Conservation (phyloP, 1,140 invertebrate genomes). For the Drosophila nebulosa region DNA sequence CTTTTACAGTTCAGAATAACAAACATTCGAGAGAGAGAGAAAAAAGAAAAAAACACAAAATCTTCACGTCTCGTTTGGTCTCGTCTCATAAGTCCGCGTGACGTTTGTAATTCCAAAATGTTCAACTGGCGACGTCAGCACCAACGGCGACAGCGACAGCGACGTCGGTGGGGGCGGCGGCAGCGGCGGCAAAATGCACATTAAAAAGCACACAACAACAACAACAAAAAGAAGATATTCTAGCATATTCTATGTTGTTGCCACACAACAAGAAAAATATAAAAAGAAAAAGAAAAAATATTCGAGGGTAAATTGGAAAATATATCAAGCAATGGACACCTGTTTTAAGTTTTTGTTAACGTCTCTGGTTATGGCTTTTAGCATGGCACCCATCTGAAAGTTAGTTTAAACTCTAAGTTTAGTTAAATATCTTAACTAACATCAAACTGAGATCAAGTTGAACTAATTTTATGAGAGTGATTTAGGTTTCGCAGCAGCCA, state of each 20-base stretch:
- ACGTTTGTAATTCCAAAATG: constrained; percentile 56
- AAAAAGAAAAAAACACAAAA: too few species aligned
- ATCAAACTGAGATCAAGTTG: too few species aligned
- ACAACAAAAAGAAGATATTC: constrained; percentile 13
- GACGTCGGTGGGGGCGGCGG: too few species aligned
- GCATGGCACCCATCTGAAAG: too few species aligned
- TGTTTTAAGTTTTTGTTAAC: too few species aligned
- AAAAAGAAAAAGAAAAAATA: constrained; percentile 9
- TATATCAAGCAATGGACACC: neutral
- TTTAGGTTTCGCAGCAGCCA: too few species aligned
- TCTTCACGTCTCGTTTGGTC: constrained; percentile 22
- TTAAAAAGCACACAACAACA: constrained; percentile 68
- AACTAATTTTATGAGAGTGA: too few species aligned
- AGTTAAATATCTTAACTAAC: too few species aligned
- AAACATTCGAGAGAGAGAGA: neutral
- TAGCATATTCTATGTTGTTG: constrained; percentile 54
- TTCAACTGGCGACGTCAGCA: constrained; percentile 52
- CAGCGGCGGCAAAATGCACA: constrained; percentile 58
- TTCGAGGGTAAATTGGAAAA: neutral
- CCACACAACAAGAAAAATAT: neutral
- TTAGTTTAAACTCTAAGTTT: too few species aligned
- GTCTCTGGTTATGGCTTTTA: too few species aligned
- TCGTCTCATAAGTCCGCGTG: constrained; percentile 27
- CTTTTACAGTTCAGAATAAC: neutral
- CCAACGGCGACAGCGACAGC: constrained; percentile 29